A percentile compares a stretch with the other conserved stretches of the same genome.
These are phyloP conservation scores for Malacosoma neustria DNA, from an alignment of 2,888 invertebrate species.

Conservation along the genomic window DNA sequence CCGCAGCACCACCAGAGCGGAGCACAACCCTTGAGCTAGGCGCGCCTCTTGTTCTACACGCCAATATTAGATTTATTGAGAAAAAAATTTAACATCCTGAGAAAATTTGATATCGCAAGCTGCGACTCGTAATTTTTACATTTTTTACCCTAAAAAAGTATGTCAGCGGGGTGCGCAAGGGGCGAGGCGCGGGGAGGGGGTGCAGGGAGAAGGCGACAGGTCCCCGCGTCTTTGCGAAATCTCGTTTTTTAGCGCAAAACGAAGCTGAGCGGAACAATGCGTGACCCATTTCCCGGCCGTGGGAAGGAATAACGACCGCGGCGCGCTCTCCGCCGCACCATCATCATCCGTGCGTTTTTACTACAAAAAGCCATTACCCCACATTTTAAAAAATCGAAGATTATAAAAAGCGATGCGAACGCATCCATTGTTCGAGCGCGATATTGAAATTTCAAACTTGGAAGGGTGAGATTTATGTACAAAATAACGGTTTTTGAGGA, in stretches of 20 bases:
- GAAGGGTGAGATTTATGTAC: constrained; percentile 71
- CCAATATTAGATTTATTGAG: constrained; percentile 46
- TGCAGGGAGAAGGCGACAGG: constrained; percentile 46
- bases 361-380: constrained; percentile 74
- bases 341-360: constrained; percentile 35
- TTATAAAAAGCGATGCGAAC: constrained; percentile 51
- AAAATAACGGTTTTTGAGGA: constrained; percentile 67
- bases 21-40: constrained; percentile 17
- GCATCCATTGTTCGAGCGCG: constrained; percentile 49
- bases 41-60: constrained; percentile 49
- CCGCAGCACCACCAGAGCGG: constrained; percentile 28
- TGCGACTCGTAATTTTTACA: constrained; percentile 56
- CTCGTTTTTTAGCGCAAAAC: constrained; percentile 66
- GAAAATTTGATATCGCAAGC: constrained; percentile 60
- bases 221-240: constrained; percentile 49
- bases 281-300: constrained; percentile 73
- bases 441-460: constrained; percentile 58
- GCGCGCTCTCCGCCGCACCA: constrained; percentile 45
- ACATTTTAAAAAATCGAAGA: constrained; percentile 55
- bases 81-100: constrained; percentile 51
- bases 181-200: constrained; percentile 21
- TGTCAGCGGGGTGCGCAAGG: constrained; percentile 54
- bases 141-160: constrained; percentile 67
- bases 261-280: constrained; percentile 57
- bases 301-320: constrained; percentile 70